Conservation (phyloP, 2,888 invertebrate genomes). For the Apamea crenata region DNA sequence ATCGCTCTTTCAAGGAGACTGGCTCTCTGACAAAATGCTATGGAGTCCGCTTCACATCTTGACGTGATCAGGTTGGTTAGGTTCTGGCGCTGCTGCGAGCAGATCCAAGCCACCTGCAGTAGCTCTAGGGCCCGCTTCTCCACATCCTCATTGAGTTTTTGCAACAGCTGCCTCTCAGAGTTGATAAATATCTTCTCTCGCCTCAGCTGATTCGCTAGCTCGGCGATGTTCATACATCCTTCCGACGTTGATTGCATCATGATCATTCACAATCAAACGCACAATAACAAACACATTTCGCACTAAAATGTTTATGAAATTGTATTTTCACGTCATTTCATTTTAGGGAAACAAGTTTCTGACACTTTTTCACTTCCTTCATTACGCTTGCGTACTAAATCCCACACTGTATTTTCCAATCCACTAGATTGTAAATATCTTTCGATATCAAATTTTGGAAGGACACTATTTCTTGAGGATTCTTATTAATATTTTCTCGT, state of each 20-base stretch:
- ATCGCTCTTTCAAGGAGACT: conserved; percentile 86
- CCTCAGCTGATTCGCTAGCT: conserved; percentile 91
- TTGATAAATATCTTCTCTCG: conserved; percentile 96
- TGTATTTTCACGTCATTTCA: conserved; percentile 78
- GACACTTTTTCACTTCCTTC: conserved; percentile 72
- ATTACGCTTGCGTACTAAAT: conserved; percentile 52
- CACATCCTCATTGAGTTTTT: conserved; percentile 94
- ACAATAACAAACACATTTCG: conserved; percentile 73
- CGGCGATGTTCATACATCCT: conserved; percentile 88
- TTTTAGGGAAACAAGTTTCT: conserved; percentile 73
- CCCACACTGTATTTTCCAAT: conserved; percentile 31
- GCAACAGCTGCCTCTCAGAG: conserved; percentile 95
- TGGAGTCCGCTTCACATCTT: conserved; percentile 93
- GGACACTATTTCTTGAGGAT: conserved; percentile 38
- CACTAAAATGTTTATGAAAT: conserved; percentile 66
- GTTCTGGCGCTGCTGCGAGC: conserved; percentile 96
- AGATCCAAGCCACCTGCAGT: conserved; percentile 95
- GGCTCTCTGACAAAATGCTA: conserved; percentile 93
- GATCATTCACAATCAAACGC: conserved; percentile 70
- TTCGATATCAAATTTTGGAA: conserved; percentile 45
- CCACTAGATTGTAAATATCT: conserved; percentile 47
- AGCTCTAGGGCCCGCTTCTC: conserved; percentile 89
- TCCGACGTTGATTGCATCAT: conserved; percentile 89
- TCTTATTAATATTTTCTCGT: conserved; percentile 48
- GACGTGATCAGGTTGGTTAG: conserved; percentile 94